phyloP scores from a whole-genome alignment of 1,140 invertebrate genomes.

The Papilio polytes region DNA sequence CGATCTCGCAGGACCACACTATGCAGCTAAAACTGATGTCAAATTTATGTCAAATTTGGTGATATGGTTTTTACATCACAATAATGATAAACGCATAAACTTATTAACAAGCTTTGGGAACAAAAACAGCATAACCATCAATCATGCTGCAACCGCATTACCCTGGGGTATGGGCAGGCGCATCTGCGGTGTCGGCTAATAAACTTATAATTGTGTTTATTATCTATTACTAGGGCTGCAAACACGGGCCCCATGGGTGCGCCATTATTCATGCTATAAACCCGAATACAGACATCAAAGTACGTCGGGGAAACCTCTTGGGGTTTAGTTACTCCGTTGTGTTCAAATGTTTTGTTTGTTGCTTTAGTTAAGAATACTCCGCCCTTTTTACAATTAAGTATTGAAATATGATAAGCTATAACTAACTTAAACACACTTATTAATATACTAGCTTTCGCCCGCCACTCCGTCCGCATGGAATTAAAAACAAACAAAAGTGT shows the following conservation, averaged over 20 bases:
- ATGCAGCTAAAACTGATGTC: too few relatives aligned
- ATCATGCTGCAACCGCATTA: conserved; percentile 46
- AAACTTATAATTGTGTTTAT: conserved; percentile 75
- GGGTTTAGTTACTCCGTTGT: conserved; percentile 46
- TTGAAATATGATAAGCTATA: too few relatives aligned
- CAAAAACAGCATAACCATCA: conserved; percentile 37
- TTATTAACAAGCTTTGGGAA: not conserved
- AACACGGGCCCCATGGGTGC: conserved; percentile 52
- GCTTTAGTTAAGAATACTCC: conserved; percentile 36
- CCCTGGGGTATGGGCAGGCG: conserved; percentile 41
- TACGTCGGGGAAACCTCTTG: conserved; percentile 50
- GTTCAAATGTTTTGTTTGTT: conserved; percentile 57
- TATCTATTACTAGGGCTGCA: conserved; percentile 62
- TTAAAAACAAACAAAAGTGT: too few relatives aligned
- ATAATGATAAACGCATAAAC: not conserved
- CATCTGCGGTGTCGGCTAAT: conserved; percentile 70
- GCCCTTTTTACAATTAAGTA: not conserved
- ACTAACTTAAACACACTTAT: too few relatives aligned
- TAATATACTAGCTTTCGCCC: too few relatives aligned
- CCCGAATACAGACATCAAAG: conserved; percentile 63
- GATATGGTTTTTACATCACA: not conserved
- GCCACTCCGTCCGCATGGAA: too few relatives aligned
- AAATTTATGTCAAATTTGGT: too few relatives aligned
- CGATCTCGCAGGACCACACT: too few relatives aligned
- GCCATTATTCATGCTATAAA: conserved; percentile 63